Evolutionary conservation across 2,113 vertebrate species (phyloP).

Genomic region (Ovibos moschatus): DNA sequence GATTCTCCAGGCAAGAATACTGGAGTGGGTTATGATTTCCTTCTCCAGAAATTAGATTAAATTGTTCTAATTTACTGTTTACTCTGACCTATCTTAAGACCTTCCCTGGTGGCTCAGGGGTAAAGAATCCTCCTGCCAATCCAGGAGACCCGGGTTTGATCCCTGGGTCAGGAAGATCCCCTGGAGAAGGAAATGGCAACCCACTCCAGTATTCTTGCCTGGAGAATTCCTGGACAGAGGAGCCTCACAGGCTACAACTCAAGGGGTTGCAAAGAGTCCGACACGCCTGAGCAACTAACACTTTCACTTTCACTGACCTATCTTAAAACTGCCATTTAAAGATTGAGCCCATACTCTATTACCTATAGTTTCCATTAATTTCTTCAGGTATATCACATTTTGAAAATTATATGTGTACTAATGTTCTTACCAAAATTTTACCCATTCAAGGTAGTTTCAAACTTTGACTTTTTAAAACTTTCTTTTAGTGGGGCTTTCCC

Average conservation of each 20-base stretch:
- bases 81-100: background rate
- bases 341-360: background rate
- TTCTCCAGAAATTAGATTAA: background rate
- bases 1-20: too few species aligned
- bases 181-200: background rate
- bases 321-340: slow-evolving; percentile 3
- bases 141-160: background rate
- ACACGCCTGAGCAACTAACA: background rate
- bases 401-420: slow-evolving; percentile 17
- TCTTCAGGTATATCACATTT: background rate
- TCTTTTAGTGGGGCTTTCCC: background rate
- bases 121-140: background rate
- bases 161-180: background rate
- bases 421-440: slow-evolving; percentile 24
- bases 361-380: background rate
- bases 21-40: too few species aligned
- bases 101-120: background rate
- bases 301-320: background rate
- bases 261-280: background rate
- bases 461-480: background rate
- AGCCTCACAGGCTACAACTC: background rate
- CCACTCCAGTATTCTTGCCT: background rate
- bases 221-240: background rate
- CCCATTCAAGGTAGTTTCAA: background rate
- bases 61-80: background rate